Conservation (phyloP, 2,113 vertebrate genomes). For the Entomyzon cyanotis region DNA sequence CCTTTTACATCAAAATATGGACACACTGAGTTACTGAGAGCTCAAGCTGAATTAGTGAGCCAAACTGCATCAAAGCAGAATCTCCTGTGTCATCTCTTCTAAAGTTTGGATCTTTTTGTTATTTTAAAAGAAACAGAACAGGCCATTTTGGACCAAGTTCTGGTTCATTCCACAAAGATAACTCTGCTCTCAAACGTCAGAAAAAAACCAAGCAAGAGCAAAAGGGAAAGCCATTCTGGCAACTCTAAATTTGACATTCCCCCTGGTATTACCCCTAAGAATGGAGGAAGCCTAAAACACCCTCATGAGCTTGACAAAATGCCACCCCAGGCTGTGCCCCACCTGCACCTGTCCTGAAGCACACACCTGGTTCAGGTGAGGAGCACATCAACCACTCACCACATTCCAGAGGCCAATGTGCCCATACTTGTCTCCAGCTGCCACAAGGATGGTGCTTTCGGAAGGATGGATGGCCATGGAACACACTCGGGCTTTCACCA, state of each 20-base stretch:
- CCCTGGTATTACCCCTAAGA: background rate
- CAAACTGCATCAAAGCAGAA: background rate
- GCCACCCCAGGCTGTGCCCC: background rate
- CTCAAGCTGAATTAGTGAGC: background rate
- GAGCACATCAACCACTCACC: conserved; percentile 67
- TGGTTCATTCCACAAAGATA: background rate
- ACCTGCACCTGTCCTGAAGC: background rate
- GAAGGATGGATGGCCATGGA: conserved; percentile 87
- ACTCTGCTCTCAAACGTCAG: background rate
- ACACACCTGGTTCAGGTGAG: background rate
- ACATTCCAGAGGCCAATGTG: conserved; percentile 87
- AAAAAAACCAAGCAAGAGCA: background rate
- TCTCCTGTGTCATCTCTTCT: background rate
- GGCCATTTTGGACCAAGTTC: background rate
- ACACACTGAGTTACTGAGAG: background rate
- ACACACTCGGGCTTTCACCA: conserved; percentile 74
- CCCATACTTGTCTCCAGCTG: conserved; percentile 82
- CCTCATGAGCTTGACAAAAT: rapidly evolving
- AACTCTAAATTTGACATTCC: background rate
- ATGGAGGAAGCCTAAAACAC: rapidly evolving
- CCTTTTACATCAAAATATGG: background rate
- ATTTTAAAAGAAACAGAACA: background rate
- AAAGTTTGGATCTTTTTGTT: background rate
- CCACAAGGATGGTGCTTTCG: conserved; percentile 77
- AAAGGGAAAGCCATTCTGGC: background rate